These are phyloP conservation scores for Chloroceryle inda DNA, from an alignment of 2,797 vertebrate genomes.

Conservation along the genomic window DNA sequence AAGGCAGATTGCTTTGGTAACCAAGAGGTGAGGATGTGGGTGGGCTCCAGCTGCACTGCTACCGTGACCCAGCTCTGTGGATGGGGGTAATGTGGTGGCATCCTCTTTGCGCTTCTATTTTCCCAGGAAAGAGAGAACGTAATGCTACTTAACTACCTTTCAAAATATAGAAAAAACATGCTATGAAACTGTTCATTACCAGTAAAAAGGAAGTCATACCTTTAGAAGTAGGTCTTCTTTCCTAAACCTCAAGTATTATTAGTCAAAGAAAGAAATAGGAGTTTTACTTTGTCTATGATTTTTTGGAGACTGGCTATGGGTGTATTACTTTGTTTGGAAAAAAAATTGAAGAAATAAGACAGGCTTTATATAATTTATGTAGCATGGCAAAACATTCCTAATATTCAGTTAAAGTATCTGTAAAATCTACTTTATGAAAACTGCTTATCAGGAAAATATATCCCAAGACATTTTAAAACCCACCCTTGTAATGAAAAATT, in stretches of 20 bases:
- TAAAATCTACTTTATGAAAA: constrained; percentile 43
- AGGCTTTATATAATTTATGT: background rate
- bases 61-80: fast-evolving
- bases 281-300: background rate
- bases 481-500: background rate
- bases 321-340: background rate
- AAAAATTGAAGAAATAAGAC: background rate
- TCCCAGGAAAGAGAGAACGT: background rate
- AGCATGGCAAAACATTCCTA: background rate
- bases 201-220: background rate
- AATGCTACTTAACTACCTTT: background rate
- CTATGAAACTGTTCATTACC: background rate
- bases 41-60: background rate
- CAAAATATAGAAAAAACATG: background rate
- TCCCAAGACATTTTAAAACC: constrained; percentile 24
- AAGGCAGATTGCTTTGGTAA: background rate
- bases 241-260: background rate
- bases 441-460: constrained; percentile 1
- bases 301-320: background rate
- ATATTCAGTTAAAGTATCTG: background rate
- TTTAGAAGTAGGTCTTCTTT: background rate
- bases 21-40: background rate
- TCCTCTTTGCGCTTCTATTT: background rate
- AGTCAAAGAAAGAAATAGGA: background rate
- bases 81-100: background rate